Evolutionary conservation across 2,888 invertebrate species (phyloP).

Genomic region (Nemurella pictetii): DNA sequence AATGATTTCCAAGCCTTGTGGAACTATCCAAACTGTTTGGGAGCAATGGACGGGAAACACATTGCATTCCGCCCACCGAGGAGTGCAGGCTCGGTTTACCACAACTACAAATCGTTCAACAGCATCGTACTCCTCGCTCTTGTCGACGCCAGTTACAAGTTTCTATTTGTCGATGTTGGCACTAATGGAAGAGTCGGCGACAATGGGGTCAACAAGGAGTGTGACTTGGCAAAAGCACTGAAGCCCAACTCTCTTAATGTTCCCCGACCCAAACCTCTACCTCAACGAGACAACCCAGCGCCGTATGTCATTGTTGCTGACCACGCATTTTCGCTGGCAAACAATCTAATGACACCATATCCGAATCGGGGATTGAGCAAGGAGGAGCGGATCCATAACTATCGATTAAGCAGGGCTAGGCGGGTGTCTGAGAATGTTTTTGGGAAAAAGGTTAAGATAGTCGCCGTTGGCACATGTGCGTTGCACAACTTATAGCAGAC

Average conservation of each 20-base stretch:
- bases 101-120: conserved; percentile 31
- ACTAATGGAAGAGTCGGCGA: no score
- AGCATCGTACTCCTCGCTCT: no score
- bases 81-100: conserved; percentile 14
- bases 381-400: conserved; percentile 16
- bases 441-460: not conserved
- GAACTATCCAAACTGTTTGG: no score
- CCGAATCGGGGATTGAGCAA: not conserved
- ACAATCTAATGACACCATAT: conserved; percentile 32
- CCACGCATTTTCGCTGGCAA: conserved; percentile 46
- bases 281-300: no score
- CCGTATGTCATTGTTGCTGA: conserved; percentile 52
- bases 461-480: not conserved
- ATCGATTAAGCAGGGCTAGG: not conserved
- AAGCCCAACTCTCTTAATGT: conserved; percentile 39
- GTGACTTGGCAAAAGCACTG: conserved; percentile 1
- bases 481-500: not conserved
- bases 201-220: no score
- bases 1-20: no score
- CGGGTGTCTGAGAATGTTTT: conserved; percentile 12
- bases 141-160: conserved; percentile 29
- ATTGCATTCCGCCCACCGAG: not conserved
- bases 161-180: conserved; percentile 29
- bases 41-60: no score
- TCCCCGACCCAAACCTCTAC: no score